These are phyloP conservation scores for Glyphotaelius pellucidus DNA, from an alignment of 2,888 invertebrate genomes.

Conservation along the genomic window DNA sequence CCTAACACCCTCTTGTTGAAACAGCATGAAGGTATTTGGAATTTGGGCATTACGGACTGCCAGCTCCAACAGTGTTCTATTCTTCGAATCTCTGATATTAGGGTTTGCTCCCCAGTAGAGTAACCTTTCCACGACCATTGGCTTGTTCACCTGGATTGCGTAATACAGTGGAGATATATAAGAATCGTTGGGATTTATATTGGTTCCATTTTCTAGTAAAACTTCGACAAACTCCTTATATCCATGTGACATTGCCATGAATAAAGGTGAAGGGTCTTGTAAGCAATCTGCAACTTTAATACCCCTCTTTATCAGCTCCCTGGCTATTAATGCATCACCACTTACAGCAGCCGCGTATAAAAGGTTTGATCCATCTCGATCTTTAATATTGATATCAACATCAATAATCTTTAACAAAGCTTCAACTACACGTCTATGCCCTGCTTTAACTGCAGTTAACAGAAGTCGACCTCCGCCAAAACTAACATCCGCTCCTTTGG, in stretches of 20 bases:
- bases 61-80: not conserved
- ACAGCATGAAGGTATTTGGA: not conserved
- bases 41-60: not conserved
- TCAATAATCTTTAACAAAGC: not conserved
- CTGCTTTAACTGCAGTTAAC: not conserved
- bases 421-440: not conserved
- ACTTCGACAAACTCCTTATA: constrained; percentile 16
- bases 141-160: not conserved
- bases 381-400: not conserved
- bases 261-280: not conserved
- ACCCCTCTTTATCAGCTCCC: not conserved
- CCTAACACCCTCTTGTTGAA: not conserved
- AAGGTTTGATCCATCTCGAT: not conserved
- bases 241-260: not conserved
- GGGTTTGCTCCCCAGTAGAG: constrained; percentile 8
- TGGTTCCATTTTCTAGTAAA: not conserved
- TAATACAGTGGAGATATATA: not conserved
- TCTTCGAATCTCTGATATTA: not conserved
- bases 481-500: not conserved
- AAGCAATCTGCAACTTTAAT: not conserved
- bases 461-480: not conserved
- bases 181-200: not conserved
- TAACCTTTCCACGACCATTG: not conserved
- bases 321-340: not conserved
- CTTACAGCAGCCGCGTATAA: not conserved